phyloP scores from a whole-genome alignment of 2,113 vertebrate genomes.

The Pantherophis guttatus region DNA sequence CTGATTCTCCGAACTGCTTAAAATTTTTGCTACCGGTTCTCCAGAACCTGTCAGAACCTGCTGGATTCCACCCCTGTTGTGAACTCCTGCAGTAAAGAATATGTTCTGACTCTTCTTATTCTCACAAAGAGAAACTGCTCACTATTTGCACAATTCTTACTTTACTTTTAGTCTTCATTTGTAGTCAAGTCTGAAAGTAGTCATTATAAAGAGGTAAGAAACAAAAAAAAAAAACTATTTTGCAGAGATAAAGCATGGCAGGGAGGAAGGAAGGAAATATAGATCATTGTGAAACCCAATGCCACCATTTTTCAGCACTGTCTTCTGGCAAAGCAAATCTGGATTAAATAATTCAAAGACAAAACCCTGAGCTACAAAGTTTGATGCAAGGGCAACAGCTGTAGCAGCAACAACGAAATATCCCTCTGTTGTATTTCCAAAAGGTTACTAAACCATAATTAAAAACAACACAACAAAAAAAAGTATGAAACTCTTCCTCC shows the following conservation, averaged over 20 bases:
- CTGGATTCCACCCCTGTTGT: no score
- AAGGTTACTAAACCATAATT: constrained; percentile 22
- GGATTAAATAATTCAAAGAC: not conserved
- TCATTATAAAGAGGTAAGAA: not conserved
- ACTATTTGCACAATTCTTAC: not conserved
- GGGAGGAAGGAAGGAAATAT: not conserved
- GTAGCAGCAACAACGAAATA: not conserved
- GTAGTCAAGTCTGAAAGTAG: not conserved
- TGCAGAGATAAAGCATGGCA: not conserved
- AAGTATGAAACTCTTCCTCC: constrained; percentile 18
- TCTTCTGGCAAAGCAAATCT: not conserved
- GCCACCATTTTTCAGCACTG: not conserved
- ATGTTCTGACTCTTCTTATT: not conserved
- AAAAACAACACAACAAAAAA: constrained; percentile 1
- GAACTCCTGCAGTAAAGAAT: no score
- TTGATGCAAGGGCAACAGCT: not conserved
- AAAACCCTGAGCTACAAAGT: not conserved
- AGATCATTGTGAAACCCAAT: not conserved
- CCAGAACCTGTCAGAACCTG: no score
- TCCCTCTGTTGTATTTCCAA: not conserved
- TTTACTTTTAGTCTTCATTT: not conserved
- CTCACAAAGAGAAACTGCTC: not conserved
- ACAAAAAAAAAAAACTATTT: not conserved
- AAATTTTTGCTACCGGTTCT: no score
- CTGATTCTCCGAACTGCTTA: no score